phyloP scores from a whole-genome alignment of 2,888 invertebrate genomes.

The Silvanus unidentatus region DNA sequence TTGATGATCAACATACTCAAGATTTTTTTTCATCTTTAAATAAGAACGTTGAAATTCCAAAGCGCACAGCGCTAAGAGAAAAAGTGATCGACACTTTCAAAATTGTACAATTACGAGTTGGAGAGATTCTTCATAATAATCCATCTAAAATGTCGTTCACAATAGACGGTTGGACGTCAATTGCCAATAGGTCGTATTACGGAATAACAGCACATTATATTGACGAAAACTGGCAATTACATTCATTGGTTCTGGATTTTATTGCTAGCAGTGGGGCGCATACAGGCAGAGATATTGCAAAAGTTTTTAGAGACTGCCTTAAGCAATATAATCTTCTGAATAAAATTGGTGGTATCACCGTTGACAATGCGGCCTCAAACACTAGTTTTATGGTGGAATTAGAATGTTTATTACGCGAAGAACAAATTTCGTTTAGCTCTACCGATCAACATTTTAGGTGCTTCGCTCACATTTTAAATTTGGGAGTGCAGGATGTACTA shows the following conservation, averaged over 20 bases:
- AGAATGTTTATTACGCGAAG: slow-evolving; percentile 10
- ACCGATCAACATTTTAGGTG: slow-evolving; percentile 25
- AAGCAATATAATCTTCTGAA: too few relatives aligned
- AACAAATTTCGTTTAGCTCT: slow-evolving; percentile 11
- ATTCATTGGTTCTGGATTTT: slow-evolving; percentile 22
- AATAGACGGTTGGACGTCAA: slow-evolving; percentile 22
- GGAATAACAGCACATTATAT: slow-evolving; percentile 24
- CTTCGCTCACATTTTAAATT: slow-evolving; percentile 24
- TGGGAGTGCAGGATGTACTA: slow-evolving; percentile 18
- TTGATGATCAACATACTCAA: too few relatives aligned
- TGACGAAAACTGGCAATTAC: slow-evolving; percentile 17
- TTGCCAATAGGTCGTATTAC: slow-evolving; percentile 19
- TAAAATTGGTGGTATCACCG: too few relatives aligned
- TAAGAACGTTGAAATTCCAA: background rate
- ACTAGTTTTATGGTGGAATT: slow-evolving; percentile 10
- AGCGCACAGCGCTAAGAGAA: too few relatives aligned
- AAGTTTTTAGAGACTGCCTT: slow-evolving; percentile 10
- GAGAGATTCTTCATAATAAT: background rate
- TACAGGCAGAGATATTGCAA: slow-evolving; percentile 20
- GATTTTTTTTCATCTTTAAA: too few relatives aligned
- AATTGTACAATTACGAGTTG: background rate
- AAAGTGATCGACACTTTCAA: background rate
- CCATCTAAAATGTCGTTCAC: slow-evolving; percentile 7
- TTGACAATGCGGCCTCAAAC: background rate
- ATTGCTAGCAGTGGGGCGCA: slow-evolving; percentile 20